phyloP scores from a whole-genome alignment of 1,140 invertebrate species.

The Drosophila novamexicana region DNA sequence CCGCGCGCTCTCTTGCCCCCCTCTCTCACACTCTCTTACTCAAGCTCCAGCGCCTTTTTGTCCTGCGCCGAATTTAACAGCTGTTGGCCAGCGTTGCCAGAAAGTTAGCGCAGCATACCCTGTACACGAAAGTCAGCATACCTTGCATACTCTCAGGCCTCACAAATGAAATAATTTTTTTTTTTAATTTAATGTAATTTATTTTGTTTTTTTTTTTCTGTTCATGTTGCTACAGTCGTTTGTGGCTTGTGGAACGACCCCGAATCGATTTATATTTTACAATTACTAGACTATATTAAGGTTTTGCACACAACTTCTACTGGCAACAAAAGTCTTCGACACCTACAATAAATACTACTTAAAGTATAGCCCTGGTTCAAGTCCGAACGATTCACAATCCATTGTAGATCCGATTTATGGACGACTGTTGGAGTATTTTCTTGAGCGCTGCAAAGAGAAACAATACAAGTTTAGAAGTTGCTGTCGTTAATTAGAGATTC shows the following conservation, averaged over 20 bases:
- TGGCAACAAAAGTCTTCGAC: conserved; percentile 65
- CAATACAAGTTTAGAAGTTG: conserved; percentile 6
- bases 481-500: too few relatives aligned
- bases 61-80: conserved; percentile 63
- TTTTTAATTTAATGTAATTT: conserved; percentile 16
- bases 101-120: neutral
- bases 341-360: conserved; percentile 66
- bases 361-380: conserved; percentile 59
- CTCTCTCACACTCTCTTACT: conserved; percentile 7
- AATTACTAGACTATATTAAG: conserved; percentile 72
- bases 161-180: neutral
- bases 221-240: conserved; percentile 41
- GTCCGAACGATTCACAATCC: conserved; percentile 85
- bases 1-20: neutral
- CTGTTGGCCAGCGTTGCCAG: conserved; percentile 54
- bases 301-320: conserved; percentile 52
- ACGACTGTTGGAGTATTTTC: conserved; percentile 87
- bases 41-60: conserved; percentile 11
- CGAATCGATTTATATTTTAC: conserved; percentile 60
- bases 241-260: conserved; percentile 32
- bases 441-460: conserved; percentile 62
- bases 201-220: conserved; percentile 35
- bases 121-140: neutral
- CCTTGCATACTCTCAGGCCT: conserved; percentile 1
- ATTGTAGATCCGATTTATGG: conserved; percentile 90